Percentiles rank a stretch among this genome's conserved stretches.
Evolutionary conservation across 2,113 vertebrate species (phyloP).

Genomic region (Mus musculus): DNA sequence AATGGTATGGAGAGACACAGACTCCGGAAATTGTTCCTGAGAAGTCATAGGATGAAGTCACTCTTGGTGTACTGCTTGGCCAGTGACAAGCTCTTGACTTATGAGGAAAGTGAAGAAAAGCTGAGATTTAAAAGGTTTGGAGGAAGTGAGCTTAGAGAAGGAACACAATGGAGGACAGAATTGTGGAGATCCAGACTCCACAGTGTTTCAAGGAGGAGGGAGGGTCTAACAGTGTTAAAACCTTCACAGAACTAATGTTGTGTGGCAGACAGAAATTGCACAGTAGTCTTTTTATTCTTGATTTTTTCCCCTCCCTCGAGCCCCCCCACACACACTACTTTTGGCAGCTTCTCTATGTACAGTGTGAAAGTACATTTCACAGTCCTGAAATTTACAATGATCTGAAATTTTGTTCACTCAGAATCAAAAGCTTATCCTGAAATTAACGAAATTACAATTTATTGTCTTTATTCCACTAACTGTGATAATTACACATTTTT

Average conservation of each 20-base stretch:
- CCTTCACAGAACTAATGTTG: neutral
- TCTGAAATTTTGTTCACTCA: constrained; percentile 10
- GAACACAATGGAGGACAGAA: neutral
- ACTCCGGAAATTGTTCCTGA: neutral
- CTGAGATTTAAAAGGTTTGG: neutral
- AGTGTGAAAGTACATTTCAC: constrained; percentile 10
- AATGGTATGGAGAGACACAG: no score
- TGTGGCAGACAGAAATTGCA: neutral
- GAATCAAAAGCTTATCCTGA: constrained; percentile 32
- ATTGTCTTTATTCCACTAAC: neutral
- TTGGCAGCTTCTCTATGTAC: neutral
- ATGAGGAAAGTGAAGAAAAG: neutral
- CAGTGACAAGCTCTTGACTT: neutral
- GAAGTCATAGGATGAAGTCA: neutral
- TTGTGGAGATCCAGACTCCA: neutral
- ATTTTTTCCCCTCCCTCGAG: neutral
- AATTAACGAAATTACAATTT: neutral
- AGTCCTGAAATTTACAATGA: constrained; percentile 26
- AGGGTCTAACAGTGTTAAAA: neutral
- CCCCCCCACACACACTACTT: neutral
- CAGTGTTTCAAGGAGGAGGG: neutral
- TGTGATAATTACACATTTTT: constrained; percentile 37
- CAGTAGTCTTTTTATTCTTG: neutral
- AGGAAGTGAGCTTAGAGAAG: neutral
- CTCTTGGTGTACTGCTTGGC: neutral